phyloP scores from a whole-genome alignment of 2,797 vertebrate species.

The Gymnodraco acuticeps region DNA sequence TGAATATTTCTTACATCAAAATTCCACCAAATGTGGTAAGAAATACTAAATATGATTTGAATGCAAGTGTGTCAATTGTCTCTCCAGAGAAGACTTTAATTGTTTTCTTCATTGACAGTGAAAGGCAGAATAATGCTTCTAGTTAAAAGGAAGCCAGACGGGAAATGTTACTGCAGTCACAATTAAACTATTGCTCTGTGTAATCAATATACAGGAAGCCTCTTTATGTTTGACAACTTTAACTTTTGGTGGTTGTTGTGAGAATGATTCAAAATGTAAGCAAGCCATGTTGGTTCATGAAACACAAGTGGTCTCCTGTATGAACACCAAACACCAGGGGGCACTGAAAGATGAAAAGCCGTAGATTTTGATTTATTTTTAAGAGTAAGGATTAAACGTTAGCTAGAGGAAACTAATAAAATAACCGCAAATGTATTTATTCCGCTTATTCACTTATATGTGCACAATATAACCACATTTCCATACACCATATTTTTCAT shows the following conservation, averaged over 20 bases:
- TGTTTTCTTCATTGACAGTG: not conserved
- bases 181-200: not conserved
- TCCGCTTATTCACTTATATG: not conserved
- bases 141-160: not conserved
- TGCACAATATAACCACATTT: not conserved
- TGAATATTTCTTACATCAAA: not conserved
- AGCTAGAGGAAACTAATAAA: not conserved
- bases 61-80: no score
- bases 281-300: not conserved
- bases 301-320: not conserved
- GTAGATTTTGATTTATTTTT: not conserved
- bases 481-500: not conserved
- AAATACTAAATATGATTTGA: no score
- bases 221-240: not conserved
- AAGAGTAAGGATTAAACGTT: not conserved
- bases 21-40: not conserved
- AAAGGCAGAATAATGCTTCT: not conserved
- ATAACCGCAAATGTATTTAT: not conserved
- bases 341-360: not conserved
- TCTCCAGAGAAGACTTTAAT: no score
- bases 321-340: not conserved
- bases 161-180: conserved; percentile 4
- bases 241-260: not conserved
- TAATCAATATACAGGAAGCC: not conserved
- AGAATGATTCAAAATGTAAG: not conserved